These are phyloP conservation scores for Trididemnum miniatum DNA, from an alignment of 23 tunicate genomes.

Conservation along the genomic window DNA sequence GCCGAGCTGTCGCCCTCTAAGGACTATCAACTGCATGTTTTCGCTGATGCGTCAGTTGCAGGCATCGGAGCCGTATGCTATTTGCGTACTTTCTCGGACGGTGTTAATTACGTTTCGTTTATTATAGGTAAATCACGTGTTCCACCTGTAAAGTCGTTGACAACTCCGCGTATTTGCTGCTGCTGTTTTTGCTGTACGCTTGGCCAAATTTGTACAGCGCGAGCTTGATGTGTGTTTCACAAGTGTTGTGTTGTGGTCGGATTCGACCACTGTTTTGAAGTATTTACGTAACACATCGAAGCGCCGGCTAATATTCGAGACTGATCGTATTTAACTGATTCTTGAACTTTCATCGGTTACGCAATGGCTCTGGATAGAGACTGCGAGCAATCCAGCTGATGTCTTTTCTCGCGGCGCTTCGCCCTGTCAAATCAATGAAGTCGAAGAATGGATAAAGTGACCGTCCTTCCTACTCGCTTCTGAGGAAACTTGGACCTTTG, in stretches of 20 bases:
- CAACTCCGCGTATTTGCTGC: slow-evolving; percentile 12
- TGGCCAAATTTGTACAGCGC: not conserved
- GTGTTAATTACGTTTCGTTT: not conserved
- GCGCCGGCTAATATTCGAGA: slow-evolving; percentile 6
- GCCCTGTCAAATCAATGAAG: not conserved
- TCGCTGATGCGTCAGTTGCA: not conserved
- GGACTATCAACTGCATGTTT: slow-evolving; percentile 12
- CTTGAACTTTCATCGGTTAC: not conserved
- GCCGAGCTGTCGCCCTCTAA: not conserved
- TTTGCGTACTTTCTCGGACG: not conserved
- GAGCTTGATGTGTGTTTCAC: not conserved
- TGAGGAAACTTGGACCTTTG: too few relatives aligned
- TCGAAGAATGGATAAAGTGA: not conserved
- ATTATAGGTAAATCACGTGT: slow-evolving; percentile 22
- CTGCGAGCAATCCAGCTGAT: slow-evolving; percentile 5
- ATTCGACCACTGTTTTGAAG: slow-evolving; percentile 8
- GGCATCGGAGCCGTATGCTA: slow-evolving; percentile 5
- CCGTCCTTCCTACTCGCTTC: not conserved
- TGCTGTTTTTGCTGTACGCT: slow-evolving; percentile 20
- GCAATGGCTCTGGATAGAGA: slow-evolving; percentile 9
- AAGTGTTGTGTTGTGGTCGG: not conserved
- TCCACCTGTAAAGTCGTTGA: not conserved
- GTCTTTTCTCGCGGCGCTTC: slow-evolving; percentile 14
- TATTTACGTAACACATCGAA: slow-evolving; percentile 10
- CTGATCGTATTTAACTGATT: not conserved